phyloP scores from a whole-genome alignment of 2,888 invertebrate species.

The Teinopalpus imperialis region DNA sequence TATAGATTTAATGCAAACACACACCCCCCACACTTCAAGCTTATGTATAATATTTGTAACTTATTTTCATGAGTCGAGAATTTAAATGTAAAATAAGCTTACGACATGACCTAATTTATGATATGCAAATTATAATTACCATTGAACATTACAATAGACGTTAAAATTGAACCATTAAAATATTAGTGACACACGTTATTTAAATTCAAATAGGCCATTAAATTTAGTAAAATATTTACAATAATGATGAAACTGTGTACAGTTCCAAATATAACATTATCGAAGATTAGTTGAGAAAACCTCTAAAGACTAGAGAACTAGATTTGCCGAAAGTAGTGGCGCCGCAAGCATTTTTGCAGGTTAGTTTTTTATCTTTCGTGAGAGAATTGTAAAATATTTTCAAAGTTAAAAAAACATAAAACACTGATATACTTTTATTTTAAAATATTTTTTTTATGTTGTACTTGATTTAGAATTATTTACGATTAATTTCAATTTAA shows the following conservation, averaged over 20 bases:
- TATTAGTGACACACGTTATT: slow-evolving; percentile 70
- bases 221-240: slow-evolving; percentile 76
- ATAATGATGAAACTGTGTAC: slow-evolving; percentile 72
- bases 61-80: background rate
- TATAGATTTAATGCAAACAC: background rate
- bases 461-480: too few relatives aligned
- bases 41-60: background rate
- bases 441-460: too few relatives aligned
- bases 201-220: slow-evolving; percentile 73
- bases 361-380: too few relatives aligned
- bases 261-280: slow-evolving; percentile 68
- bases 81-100: slow-evolving; percentile 21
- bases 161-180: slow-evolving; percentile 64
- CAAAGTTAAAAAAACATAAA: too few relatives aligned
- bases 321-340: slow-evolving; percentile 33
- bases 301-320: slow-evolving; percentile 59
- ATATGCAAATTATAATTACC: slow-evolving; percentile 47
- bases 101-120: slow-evolving; percentile 31
- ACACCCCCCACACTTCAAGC: background rate
- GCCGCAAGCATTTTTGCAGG: slow-evolving; percentile 23
- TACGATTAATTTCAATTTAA: too few relatives aligned
- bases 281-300: slow-evolving; percentile 76
- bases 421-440: too few relatives aligned
- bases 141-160: slow-evolving; percentile 46
- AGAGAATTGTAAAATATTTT: too few relatives aligned